Conservation (phyloP, 2,797 vertebrate genomes). For the Crenuchus spilurus region DNA sequence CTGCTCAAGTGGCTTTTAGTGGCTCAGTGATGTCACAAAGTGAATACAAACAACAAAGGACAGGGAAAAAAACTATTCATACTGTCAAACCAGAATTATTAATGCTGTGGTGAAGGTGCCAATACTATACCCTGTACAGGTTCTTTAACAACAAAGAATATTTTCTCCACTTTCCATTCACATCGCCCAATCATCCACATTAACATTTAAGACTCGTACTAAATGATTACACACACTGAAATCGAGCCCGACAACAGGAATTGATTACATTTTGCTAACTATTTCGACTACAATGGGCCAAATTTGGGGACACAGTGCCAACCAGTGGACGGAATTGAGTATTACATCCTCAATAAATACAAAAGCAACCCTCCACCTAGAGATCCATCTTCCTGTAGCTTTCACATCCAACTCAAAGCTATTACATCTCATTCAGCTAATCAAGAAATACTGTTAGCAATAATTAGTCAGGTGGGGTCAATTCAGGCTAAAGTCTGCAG, state of each 20-base stretch:
- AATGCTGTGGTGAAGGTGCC: neutral
- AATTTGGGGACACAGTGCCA: slow-evolving; percentile 45
- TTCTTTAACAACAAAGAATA: neutral
- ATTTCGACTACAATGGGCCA: neutral
- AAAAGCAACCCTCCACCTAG: too few species aligned
- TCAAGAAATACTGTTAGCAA: too few species aligned
- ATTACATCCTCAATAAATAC: neutral
- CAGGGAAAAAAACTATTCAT: neutral
- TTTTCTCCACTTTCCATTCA: neutral
- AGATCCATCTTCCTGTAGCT: too few species aligned
- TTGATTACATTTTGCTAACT: neutral
- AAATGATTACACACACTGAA: too few species aligned
- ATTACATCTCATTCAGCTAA: too few species aligned
- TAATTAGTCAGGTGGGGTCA: too few species aligned
- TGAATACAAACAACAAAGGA: slow-evolving; percentile 28
- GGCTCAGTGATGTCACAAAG: slow-evolving; percentile 85
- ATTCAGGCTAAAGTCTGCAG: too few species aligned
- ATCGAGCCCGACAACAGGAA: too few species aligned
- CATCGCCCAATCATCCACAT: too few species aligned
- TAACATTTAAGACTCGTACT: too few species aligned
- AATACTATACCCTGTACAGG: neutral
- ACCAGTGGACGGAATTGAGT: slow-evolving; percentile 42
- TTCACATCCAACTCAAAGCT: too few species aligned
- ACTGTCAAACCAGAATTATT: slow-evolving; percentile 23
- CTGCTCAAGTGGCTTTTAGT: slow-evolving; percentile 74